Base-by-base conservation (phyloP, 2,888 invertebrate genomes). In the Tetragonisca angustula region DNA sequence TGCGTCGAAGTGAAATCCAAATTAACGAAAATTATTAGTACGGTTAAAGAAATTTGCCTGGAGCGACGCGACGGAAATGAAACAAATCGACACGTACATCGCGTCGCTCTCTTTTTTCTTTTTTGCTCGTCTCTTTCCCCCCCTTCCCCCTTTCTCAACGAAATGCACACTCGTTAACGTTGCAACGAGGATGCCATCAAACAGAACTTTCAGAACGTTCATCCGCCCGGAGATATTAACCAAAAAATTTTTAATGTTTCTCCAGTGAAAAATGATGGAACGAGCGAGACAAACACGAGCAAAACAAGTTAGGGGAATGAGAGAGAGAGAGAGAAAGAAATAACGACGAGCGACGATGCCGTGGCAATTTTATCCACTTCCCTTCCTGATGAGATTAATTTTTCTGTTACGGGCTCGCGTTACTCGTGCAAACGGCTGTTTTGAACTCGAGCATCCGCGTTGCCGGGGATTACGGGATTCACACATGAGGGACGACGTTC, bases 321-420 rank as follows among this genome's bases (percentile, higher is more conserved):
- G 27, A 27, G 27, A 27, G 27, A 27, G 27, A 11, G 13, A 50
- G 1, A 19, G 49, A n/a, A 21, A n/a, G n/a, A 19, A 24, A 21
- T 2, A 21, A 15, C 9, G 13, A 19, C 0, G 1, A 62, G n/a
- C 36, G n/a, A 24, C 24, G 64, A 27, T 24, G 64, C 59, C 64
- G 64, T 61, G 36, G 32, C 64, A 50, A 83, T 80, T 76, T 75
- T 59, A 50, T 80, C 43, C 54, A 50, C 68, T 69, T 62, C 32
- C 73, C 71, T 68, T 62, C 54, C 50, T 72, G 79, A 73, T 62
- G 81, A 72, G 76, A 83, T 76, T 69, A 81, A 81, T 73, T 83
- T 81, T 73, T 73, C 65, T 52, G 32, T 59, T 17, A 52, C 52
- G 59, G 32, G 6, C 68, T 49, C 54, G 54, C 72, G 54, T 56